These are phyloP conservation scores for Conus canariensis DNA, from an alignment of 2,888 invertebrate species.

Conservation along the genomic window DNA sequence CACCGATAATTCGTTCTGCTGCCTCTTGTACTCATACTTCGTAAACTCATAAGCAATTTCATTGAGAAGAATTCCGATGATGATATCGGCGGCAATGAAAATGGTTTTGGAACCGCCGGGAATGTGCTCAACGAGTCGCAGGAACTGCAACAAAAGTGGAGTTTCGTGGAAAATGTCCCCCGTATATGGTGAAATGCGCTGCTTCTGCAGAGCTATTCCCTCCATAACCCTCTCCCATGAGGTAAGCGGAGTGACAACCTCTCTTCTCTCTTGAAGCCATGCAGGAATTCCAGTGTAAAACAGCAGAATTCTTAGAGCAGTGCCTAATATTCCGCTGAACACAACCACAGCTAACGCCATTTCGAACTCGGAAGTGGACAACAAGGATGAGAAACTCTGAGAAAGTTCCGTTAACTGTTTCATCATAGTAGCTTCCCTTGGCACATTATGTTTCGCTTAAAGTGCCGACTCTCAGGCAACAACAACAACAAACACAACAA, in stretches of 20 bases:
- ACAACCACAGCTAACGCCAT: conserved; percentile 41
- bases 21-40: conserved; percentile 74
- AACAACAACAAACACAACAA: too few relatives aligned
- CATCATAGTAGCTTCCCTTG: background rate
- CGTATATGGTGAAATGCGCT: conserved; percentile 89
- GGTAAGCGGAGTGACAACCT: conserved; percentile 65
- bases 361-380: background rate
- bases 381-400: background rate
- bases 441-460: background rate
- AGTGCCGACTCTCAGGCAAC: too few relatives aligned
- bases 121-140: conserved; percentile 17
- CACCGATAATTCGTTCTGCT: conserved; percentile 34
- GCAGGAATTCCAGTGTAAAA: conserved; percentile 57
- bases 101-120: conserved; percentile 36
- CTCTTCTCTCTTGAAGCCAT: conserved; percentile 60
- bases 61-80: conserved; percentile 87
- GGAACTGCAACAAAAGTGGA: conserved; percentile 47
- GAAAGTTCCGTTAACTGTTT: background rate
- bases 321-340: conserved; percentile 56
- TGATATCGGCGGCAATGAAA: conserved; percentile 83
- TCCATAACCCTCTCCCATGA: conserved; percentile 85
- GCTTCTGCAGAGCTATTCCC: conserved; percentile 89
- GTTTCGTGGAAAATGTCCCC: conserved; percentile 92
- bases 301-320: conserved; percentile 57
- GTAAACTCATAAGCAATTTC: conserved; percentile 86